Percentiles rank a stretch among this genome's conserved stretches.
Conservation (phyloP, 2,888 invertebrate species). For the Rapana venosa region DNA sequence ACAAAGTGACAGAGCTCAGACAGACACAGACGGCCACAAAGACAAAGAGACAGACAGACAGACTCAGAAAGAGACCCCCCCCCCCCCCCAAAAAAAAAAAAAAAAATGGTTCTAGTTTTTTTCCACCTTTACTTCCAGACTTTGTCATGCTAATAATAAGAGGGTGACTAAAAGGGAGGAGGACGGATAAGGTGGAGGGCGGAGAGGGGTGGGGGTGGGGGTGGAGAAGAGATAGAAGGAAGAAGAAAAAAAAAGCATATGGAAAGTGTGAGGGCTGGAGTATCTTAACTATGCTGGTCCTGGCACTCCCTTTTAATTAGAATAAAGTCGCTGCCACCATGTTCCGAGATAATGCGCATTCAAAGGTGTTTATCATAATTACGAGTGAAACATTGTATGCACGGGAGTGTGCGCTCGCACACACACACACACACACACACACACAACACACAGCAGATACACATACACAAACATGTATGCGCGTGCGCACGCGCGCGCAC, state of each 20-base stretch:
- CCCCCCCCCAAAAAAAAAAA: no score
- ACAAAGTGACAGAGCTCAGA: neutral
- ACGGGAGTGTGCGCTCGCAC: neutral
- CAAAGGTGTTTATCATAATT: neutral
- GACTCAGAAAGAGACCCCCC: neutral
- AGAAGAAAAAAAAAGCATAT: no score
- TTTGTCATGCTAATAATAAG: no score
- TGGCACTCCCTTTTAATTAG: no score
- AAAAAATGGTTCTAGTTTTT: no score
- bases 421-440: constrained; percentile 23
- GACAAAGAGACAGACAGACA: neutral
- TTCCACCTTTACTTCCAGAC: no score
- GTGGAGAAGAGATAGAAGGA: neutral
- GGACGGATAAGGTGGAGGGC: neutral
- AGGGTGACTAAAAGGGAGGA: no score
- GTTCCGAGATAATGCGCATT: no score
- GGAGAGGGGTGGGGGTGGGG: neutral
- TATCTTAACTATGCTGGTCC: no score
- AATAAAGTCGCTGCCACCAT: no score
- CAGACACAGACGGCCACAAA: neutral
- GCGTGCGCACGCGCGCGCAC: neutral
- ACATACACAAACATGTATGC: constrained; percentile 7
- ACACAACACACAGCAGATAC: neutral
- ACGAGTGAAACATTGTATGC: neutral
- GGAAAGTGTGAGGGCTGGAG: no score